Evolutionary conservation across 2,888 invertebrate species (phyloP), one percentile per base, ranked within the genome.

Genomic region (Drosophila eohydei): DNA sequence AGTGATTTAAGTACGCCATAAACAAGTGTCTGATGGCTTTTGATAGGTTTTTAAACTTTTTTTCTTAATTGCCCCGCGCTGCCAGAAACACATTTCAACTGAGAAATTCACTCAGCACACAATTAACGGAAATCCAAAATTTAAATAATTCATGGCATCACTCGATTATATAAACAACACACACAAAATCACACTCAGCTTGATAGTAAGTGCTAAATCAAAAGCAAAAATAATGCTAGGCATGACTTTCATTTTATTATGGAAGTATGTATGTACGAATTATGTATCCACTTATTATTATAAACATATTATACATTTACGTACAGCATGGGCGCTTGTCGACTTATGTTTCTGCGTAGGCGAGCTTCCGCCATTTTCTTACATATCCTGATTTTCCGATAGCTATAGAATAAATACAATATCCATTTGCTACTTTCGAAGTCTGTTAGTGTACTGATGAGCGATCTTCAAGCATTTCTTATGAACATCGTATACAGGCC

Each of bases 281-380:
- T 26, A 54, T 12, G 16, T 14, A 50, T 36, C 26, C 9, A 11
- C 38, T 38, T 11, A 38, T 52, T 38, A 38, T 28, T 54, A 40
- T 40, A 30, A 9, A 28, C 38, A 54, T 11, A 38, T 36, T 46
- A 36, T 2, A 43, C 46, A 28, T 67, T 66, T 51, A 69, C 91
- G 82, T 92, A 91, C 91, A 92, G 83, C 71, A 72, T 65, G 50
- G 89, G 91, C 59, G 77, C 67, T 67, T 88, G 85, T 11, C 90
- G 89, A 67, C 82, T 90, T 38, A 89, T 81, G 73, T 91, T 91
- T 66, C 88, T 78, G 55, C 92, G 84, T 63, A 91, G 74, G 44
- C 89, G 86, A 28, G 91, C 71, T 78, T 91, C 90, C 48, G 91
- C 85, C 91, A 91, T 91, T 65, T 56, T 71, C 14, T 14, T 43